Evolutionary conservation across 2,113 vertebrate genomes (phyloP).

Genomic region (Myotis lucifugus): DNA sequence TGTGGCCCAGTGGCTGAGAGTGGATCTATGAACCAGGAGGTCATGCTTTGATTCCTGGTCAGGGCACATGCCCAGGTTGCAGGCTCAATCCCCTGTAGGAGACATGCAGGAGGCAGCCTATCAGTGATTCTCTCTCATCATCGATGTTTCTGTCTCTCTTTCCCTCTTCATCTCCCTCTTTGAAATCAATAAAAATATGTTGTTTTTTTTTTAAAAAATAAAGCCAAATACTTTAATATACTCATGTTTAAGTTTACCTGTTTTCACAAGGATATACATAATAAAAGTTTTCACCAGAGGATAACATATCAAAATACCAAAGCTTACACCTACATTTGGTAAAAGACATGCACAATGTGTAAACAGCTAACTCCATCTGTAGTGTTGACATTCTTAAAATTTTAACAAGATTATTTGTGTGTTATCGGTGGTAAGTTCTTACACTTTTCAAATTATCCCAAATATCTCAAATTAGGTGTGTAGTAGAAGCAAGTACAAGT

Average conservation of each 20-base stretch:
- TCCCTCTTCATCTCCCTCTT: too few species aligned
- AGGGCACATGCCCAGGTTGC: too few species aligned
- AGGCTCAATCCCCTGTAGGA: too few species aligned
- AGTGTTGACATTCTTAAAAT: slow-evolving; percentile 33
- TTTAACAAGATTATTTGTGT: neutral
- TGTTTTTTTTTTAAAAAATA: too few species aligned
- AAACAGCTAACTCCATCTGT: neutral
- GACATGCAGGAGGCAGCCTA: too few species aligned
- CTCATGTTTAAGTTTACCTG: neutral
- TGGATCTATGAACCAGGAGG: too few species aligned
- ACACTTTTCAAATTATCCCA: neutral
- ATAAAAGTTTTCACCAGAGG: neutral
- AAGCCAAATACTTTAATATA: neutral
- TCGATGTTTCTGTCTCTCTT: too few species aligned
- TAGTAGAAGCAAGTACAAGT: neutral
- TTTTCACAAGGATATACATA: neutral
- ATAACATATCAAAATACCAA: neutral
- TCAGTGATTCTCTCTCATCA: too few species aligned
- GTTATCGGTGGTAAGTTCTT: slow-evolving; percentile 1
- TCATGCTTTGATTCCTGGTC: too few species aligned
- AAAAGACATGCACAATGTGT: neutral
- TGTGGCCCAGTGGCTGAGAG: too few species aligned
- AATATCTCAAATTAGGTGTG: neutral
- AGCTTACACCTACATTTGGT: neutral
- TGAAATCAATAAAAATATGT: too few species aligned